phyloP scores from a whole-genome alignment of 92 coral and sea anemone genomes.

The Zoanthus solanderi region DNA sequence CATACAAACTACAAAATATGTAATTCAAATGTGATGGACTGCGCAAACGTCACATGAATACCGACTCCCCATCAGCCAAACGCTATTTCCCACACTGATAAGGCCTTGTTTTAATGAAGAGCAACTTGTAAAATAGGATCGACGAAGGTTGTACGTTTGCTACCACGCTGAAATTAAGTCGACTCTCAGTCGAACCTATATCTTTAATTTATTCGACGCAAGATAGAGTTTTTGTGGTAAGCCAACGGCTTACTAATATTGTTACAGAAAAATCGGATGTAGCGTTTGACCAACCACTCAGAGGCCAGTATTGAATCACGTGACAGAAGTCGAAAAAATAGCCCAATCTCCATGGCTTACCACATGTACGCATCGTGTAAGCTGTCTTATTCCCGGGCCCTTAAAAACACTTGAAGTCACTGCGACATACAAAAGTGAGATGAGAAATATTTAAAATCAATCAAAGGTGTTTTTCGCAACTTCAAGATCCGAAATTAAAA shows the following conservation, averaged over 20 bases:
- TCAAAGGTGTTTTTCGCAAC: no score
- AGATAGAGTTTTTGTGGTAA: neutral
- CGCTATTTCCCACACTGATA: slow-evolving; percentile 9
- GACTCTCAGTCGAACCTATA: neutral
- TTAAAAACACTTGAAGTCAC: no score
- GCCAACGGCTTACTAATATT: no score
- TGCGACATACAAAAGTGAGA: no score
- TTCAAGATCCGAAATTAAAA: no score
- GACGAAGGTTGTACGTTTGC: slow-evolving; percentile 38
- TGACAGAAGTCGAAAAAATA: no score
- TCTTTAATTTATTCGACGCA: neutral
- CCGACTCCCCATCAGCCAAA: slow-evolving; percentile 32
- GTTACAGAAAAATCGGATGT: no score
- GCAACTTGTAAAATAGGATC: slow-evolving; percentile 43
- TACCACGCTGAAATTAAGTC: slow-evolving; percentile 15
- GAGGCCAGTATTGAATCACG: no score
- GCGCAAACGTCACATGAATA: slow-evolving; percentile 34
- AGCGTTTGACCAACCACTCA: no score
- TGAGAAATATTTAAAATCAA: no score
- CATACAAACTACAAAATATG: neutral
- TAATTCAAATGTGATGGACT: neutral
- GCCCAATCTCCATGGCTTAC: no score
- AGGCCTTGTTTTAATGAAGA: slow-evolving; percentile 37
- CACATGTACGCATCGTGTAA: neutral
- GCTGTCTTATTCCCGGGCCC: no score